These are phyloP conservation scores for Nesogale talazaci DNA, from an alignment of 2,113 vertebrate species.

Conservation along the genomic window DNA sequence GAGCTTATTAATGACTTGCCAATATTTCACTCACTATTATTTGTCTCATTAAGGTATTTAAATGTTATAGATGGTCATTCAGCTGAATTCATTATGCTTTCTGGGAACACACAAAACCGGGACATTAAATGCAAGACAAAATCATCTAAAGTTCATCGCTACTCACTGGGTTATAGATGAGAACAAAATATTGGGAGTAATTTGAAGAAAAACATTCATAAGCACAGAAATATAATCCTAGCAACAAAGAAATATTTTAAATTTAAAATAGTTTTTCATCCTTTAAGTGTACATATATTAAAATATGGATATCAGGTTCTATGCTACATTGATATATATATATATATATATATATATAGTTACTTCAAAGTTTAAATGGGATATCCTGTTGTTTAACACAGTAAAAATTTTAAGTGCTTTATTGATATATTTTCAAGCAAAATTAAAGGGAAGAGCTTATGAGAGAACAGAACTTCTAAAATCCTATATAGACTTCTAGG, in stretches of 20 bases:
- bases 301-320: conserved; percentile 36
- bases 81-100: not conserved
- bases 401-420: conserved; percentile 71
- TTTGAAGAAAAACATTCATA: conserved; percentile 57
- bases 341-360: not conserved
- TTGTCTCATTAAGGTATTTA: conserved; percentile 42
- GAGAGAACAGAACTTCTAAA: conserved; percentile 78
- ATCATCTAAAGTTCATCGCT: conserved; percentile 14
- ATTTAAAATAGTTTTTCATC: conserved; percentile 42
- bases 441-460: conserved; percentile 73
- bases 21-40: conserved; percentile 8
- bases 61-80: conserved; percentile 61
- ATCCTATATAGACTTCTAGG: conserved; percentile 79
- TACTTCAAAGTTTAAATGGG: conserved; percentile 64
- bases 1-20: conserved; percentile 71
- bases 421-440: conserved; percentile 60
- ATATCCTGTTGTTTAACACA: conserved; percentile 63
- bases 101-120: conserved; percentile 48
- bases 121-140: conserved; percentile 56
- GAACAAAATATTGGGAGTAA: conserved; percentile 51
- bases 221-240: conserved; percentile 39
- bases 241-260: conserved; percentile 53
- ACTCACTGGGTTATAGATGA: not conserved
- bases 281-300: conserved; percentile 70
- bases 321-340: not conserved